Percentiles rank a stretch among this genome's conserved stretches.
phyloP scores from a whole-genome alignment of 2,888 invertebrate species.

The Drosophila buzzatii region DNA sequence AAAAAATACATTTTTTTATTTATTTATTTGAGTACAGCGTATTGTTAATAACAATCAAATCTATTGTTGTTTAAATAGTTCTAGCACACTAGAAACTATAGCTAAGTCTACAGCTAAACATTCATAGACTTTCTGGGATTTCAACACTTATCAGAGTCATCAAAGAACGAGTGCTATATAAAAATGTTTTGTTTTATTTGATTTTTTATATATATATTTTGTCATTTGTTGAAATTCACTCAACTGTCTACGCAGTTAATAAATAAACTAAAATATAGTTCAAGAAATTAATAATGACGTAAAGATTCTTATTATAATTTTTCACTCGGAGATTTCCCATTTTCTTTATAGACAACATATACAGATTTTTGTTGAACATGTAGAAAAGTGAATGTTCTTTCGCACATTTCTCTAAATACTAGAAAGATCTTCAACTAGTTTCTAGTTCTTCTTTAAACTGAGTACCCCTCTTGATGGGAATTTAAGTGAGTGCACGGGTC shows the following conservation, averaged over 20 bases:
- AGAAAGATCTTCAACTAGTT: not conserved
- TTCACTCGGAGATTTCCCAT: too few species aligned
- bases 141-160: not conserved
- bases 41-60: too few species aligned
- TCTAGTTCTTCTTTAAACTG: not conserved
- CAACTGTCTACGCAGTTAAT: not conserved
- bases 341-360: not conserved
- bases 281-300: too few species aligned
- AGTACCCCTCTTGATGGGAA: conserved; percentile 16
- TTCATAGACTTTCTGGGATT: not conserved
- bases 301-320: too few species aligned
- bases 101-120: not conserved
- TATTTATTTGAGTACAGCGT: too few species aligned
- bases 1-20: too few species aligned
- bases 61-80: too few species aligned
- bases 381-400: not conserved
- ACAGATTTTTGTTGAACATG: not conserved
- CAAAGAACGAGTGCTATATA: not conserved
- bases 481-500: conserved; percentile 11
- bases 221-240: too few species aligned
- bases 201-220: too few species aligned
- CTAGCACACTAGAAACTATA: too few species aligned
- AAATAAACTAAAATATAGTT: not conserved
- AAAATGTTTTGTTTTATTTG: not conserved
- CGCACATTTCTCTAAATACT: not conserved